A percentile compares a stretch with the other conserved stretches of the same genome.
Conservation (phyloP, 2,113 vertebrate genomes). For the Herpailurus yagouaroundi region DNA sequence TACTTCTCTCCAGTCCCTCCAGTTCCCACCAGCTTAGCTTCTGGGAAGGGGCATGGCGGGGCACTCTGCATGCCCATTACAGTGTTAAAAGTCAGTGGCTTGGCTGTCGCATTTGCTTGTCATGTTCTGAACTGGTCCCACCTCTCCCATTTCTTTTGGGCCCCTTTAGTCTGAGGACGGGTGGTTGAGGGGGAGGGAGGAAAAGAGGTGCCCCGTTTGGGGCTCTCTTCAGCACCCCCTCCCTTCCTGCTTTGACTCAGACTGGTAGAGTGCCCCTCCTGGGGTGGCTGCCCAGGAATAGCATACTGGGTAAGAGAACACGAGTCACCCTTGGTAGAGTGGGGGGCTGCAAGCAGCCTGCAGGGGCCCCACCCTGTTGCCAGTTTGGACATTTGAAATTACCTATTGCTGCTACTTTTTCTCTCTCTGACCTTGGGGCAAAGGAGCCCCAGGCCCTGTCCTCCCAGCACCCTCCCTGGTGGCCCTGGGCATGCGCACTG, state of each 20-base stretch:
- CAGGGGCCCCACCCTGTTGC: background rate
- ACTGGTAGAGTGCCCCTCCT: background rate
- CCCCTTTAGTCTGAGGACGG: background rate
- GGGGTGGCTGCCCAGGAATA: background rate
- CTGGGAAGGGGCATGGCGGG: background rate
- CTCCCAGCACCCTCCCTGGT: conserved; percentile 33
- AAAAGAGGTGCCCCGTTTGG: background rate
- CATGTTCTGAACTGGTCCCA: background rate
- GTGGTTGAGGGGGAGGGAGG: background rate
- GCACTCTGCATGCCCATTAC: conserved; percentile 23
- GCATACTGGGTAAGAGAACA: background rate
- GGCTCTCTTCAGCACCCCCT: background rate
- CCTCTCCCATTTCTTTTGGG: background rate
- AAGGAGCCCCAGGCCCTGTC: background rate
- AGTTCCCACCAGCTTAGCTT: conserved; percentile 6
- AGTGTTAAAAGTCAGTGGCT: conserved; percentile 61
- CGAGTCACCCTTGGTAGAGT: background rate
- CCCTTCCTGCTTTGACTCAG: background rate
- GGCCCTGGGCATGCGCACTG: conserved; percentile 66
- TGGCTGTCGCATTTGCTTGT: conserved; percentile 37
- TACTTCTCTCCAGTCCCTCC: conserved; percentile 2
- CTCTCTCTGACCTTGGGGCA: conserved; percentile 54
- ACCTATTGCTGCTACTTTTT: conserved; percentile 83
- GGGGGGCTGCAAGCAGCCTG: background rate
- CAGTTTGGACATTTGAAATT: conserved; percentile 69